phyloP scores from a whole-genome alignment of 1,140 invertebrate genomes.

The Aricia agestis region DNA sequence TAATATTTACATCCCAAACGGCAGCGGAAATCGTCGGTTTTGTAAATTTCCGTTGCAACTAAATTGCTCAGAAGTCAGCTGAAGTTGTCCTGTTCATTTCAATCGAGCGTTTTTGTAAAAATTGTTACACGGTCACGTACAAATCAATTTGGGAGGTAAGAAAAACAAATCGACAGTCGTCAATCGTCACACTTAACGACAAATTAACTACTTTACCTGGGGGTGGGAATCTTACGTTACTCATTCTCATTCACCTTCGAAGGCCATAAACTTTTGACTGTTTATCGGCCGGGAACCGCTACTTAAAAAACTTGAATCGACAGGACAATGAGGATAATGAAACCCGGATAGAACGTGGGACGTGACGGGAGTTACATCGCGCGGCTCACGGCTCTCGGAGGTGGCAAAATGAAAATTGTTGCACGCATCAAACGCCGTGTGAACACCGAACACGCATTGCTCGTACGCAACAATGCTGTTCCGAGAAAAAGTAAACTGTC shows the following conservation, averaged over 20 bases:
- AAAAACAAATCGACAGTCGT: neutral
- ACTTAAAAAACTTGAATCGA: neutral
- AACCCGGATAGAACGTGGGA: slow-evolving; percentile 39
- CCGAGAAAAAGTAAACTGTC: neutral
- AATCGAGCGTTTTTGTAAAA: neutral
- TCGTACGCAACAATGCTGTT: neutral
- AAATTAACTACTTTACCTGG: neutral
- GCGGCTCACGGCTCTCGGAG: slow-evolving; percentile 34
- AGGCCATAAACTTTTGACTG: neutral
- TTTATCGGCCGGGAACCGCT: neutral
- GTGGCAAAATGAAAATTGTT: slow-evolving; percentile 54
- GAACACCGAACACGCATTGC: slow-evolving; percentile 38
- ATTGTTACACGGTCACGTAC: neutral
- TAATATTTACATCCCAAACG: neutral
- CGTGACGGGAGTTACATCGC: slow-evolving; percentile 48
- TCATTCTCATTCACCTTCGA: neutral
- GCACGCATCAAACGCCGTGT: slow-evolving; percentile 48
- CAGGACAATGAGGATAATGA: slow-evolving; percentile 12
- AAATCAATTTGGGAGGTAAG: neutral
- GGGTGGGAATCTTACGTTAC: neutral
- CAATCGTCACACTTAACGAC: neutral
- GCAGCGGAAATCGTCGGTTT: neutral
- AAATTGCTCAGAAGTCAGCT: neutral
- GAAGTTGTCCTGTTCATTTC: neutral
- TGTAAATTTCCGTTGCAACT: neutral